Evolutionary conservation across 2,888 invertebrate genomes (phyloP).

Genomic region (Drosophila sordidula): DNA sequence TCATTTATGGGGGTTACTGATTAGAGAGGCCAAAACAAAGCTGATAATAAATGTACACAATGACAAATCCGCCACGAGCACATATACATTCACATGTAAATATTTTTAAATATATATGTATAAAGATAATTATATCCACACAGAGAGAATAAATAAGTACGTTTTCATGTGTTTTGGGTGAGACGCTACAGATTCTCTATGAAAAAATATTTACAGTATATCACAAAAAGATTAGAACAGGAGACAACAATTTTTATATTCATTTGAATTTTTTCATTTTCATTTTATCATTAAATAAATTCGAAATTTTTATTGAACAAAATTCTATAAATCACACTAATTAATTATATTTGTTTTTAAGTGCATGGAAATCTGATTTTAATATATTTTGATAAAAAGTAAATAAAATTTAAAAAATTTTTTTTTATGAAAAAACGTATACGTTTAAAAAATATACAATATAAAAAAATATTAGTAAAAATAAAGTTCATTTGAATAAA

Average conservation of each 20-base stretch:
- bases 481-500: background rate
- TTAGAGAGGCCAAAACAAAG: slow-evolving; percentile 26
- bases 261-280: too few relatives aligned
- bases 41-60: slow-evolving; percentile 34
- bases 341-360: too few relatives aligned
- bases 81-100: background rate
- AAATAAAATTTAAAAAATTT: background rate
- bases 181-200: slow-evolving; percentile 12
- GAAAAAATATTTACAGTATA: slow-evolving; percentile 25
- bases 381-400: too few relatives aligned
- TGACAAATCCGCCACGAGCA: slow-evolving; percentile 13
- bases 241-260: too few relatives aligned
- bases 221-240: slow-evolving; percentile 11
- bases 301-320: too few relatives aligned
- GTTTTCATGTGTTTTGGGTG: slow-evolving; percentile 20
- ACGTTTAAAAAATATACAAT: background rate
- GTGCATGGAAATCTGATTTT: too few relatives aligned
- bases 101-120: background rate
- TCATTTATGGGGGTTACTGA: slow-evolving; percentile 16
- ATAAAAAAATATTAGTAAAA: background rate
- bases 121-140: slow-evolving; percentile 16
- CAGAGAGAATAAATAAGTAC: slow-evolving; percentile 13
- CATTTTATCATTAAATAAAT: too few relatives aligned
- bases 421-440: too few relatives aligned
- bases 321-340: too few relatives aligned